These are phyloP conservation scores for Tauraco hartlaubi DNA, from an alignment of 2,797 vertebrate species.

Conservation along the genomic window DNA sequence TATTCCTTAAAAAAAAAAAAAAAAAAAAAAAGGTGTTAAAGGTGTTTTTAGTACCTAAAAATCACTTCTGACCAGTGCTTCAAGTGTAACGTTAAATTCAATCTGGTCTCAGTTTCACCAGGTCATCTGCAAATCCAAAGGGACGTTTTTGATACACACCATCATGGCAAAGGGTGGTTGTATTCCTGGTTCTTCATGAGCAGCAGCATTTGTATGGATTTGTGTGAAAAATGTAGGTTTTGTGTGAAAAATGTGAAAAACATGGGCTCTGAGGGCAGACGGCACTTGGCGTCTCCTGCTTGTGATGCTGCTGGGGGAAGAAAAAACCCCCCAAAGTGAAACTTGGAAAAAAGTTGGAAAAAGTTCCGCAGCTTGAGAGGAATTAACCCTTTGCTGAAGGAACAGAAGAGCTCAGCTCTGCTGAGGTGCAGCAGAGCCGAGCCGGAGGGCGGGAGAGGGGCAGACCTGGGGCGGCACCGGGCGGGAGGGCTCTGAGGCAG, in stretches of 20 bases:
- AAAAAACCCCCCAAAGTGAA: not conserved
- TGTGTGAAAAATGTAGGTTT: not conserved
- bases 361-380: too few relatives aligned
- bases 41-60: not conserved
- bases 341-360: not conserved
- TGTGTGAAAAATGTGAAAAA: too few relatives aligned
- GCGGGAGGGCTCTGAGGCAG: not conserved
- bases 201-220: fast-evolving
- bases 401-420: not conserved
- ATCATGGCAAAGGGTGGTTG: not conserved
- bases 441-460: too few relatives aligned
- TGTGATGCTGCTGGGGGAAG: too few relatives aligned
- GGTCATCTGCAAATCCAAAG: not conserved
- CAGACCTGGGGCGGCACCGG: too few relatives aligned
- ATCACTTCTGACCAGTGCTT: too few relatives aligned
- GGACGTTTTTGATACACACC: fast-evolving
- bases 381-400: not conserved
- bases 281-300: fast-evolving
- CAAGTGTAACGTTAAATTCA: not conserved
- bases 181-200: too few relatives aligned
- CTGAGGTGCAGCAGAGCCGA: fast-evolving
- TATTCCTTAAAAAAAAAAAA: too few relatives aligned
- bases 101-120: not conserved
- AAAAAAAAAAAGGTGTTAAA: too few relatives aligned
- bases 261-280: not conserved